Evolutionary conservation across 2,797 vertebrate species (phyloP).

Genomic region (Cryptoprocta ferox): DNA sequence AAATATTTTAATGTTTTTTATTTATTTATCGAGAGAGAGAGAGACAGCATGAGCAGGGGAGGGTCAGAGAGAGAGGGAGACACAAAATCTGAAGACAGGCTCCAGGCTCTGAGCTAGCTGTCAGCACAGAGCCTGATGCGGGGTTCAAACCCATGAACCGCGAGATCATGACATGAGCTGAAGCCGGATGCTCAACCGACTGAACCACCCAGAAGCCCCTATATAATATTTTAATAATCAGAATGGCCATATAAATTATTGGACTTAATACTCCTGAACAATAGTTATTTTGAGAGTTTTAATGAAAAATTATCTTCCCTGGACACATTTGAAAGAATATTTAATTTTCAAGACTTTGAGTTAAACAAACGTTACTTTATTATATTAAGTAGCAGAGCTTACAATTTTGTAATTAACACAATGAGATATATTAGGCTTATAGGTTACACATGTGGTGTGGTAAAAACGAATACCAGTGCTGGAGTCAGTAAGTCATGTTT

Average conservation of each 20-base stretch:
- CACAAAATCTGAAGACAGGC: no score
- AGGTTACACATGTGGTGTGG: no score
- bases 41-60: no score
- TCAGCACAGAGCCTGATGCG: no score
- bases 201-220: no score
- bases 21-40: no score
- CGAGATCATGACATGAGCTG: no score
- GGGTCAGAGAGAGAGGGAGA: no score
- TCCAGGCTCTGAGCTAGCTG: no score
- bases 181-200: no score
- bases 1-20: no score
- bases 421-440: background rate
- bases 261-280: background rate
- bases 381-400: background rate
- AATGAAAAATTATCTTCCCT: background rate
- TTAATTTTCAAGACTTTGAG: background rate
- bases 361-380: background rate
- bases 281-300: background rate
- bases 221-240: background rate
- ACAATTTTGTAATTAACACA: background rate
- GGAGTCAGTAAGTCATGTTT: background rate
- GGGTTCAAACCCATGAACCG: no score
- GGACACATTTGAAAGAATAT: background rate
- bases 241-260: background rate
- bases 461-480: background rate